Evolutionary conservation across 2,797 vertebrate species (phyloP).

Genomic region (Bradypodion ventrale): DNA sequence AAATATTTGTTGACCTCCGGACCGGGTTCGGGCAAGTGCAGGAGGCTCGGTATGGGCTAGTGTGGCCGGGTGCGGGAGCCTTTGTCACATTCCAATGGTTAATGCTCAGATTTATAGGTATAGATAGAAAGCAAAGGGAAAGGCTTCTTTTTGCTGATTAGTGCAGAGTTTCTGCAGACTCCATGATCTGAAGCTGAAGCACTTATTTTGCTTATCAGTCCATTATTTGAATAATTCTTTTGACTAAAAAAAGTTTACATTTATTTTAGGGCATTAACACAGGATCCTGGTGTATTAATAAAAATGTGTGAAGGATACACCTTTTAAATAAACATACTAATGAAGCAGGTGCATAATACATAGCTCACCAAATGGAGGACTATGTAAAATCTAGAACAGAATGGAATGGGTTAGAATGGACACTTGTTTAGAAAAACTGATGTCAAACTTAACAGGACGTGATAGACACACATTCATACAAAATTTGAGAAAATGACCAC

Average conservation of each 20-base stretch:
- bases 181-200: constrained; percentile 6
- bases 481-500: too few relatives aligned
- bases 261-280: not conserved
- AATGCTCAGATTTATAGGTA: too few relatives aligned
- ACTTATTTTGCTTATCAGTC: constrained; percentile 1
- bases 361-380: not conserved
- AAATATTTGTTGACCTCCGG: too few relatives aligned
- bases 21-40: too few relatives aligned
- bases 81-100: too few relatives aligned
- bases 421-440: too few relatives aligned
- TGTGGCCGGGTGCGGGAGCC: too few relatives aligned
- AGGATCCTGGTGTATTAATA: accelerated
- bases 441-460: too few relatives aligned
- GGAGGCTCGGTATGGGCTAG: too few relatives aligned
- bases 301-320: accelerated
- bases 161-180: constrained; percentile 1
- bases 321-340: not conserved
- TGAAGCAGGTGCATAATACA: not conserved
- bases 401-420: too few relatives aligned
- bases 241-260: not conserved
- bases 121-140: not conserved
- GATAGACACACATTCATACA: too few relatives aligned
- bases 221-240: not conserved
- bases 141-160: not conserved
- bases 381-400: too few relatives aligned